These are phyloP conservation scores for Archivesica marissinica DNA, from an alignment of 1,140 invertebrate species.

Conservation along the genomic window DNA sequence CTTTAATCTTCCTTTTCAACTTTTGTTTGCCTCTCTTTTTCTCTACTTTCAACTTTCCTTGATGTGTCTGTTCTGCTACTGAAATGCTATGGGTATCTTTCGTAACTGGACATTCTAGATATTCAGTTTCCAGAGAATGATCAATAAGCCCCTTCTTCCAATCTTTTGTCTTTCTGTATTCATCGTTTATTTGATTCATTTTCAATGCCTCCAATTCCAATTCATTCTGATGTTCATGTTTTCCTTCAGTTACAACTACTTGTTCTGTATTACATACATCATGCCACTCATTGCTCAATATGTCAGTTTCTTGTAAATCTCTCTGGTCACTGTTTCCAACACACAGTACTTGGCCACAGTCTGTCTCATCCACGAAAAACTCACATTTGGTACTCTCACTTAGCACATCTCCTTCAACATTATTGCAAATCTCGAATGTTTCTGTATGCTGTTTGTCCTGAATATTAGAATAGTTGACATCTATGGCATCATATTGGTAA, in stretches of 20 bases:
- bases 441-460: neutral
- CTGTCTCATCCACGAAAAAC: slow-evolving; percentile 17
- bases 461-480: neutral
- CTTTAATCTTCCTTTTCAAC: neutral
- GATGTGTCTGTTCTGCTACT: too few species aligned
- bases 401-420: neutral
- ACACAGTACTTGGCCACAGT: slow-evolving; percentile 12
- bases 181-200: too few species aligned
- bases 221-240: too few species aligned
- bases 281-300: too few species aligned
- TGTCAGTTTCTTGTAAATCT: too few species aligned
- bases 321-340: neutral
- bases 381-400: neutral
- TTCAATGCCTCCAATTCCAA: too few species aligned
- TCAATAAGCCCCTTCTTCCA: neutral
- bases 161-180: neutral
- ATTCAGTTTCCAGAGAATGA: neutral
- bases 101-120: neutral
- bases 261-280: too few species aligned
- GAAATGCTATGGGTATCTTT: too few species aligned
- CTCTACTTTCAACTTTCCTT: neutral
- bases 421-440: neutral
- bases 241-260: too few species aligned
- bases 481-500: neutral
- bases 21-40: neutral